phyloP scores from a whole-genome alignment of 2,113 vertebrate genomes.

The Myocastor coypus region DNA sequence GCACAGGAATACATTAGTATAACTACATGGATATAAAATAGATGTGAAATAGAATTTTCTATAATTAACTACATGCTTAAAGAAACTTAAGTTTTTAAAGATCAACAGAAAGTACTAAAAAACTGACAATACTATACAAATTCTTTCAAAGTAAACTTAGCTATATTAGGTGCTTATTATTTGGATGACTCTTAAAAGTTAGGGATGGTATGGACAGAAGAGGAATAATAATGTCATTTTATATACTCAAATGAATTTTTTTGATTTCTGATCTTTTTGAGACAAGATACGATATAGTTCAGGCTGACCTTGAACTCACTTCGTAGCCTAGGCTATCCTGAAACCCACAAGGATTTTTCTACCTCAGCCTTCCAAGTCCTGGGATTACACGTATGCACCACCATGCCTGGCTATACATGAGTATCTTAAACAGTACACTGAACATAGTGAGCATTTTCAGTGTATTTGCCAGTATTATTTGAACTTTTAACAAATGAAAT shows the following conservation, averaged over 20 bases:
- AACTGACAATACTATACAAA: conserved; percentile 22
- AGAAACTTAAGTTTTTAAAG: background rate
- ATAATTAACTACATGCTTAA: background rate
- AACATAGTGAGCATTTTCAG: background rate
- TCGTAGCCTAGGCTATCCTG: background rate
- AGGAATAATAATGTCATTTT: conserved; percentile 18
- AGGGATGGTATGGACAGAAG: background rate
- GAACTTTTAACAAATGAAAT: conserved; percentile 45
- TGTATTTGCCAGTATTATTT: conserved; percentile 26
- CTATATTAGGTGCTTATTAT: background rate
- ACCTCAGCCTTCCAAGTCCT: background rate
- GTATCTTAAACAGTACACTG: conserved; percentile 1
- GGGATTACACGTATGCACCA: background rate
- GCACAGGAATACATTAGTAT: background rate
- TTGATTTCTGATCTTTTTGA: background rate
- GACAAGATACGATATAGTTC: background rate
- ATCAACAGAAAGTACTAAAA: background rate
- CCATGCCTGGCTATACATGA: background rate
- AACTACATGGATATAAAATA: background rate
- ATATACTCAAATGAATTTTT: background rate
- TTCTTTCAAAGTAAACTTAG: conserved; percentile 32
- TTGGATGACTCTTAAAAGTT: conserved; percentile 17
- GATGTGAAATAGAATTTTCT: background rate
- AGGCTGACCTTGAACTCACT: background rate
- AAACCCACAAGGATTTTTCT: background rate